Base-by-base conservation (phyloP, 2,113 vertebrate species). In the Butorides virescens region DNA sequence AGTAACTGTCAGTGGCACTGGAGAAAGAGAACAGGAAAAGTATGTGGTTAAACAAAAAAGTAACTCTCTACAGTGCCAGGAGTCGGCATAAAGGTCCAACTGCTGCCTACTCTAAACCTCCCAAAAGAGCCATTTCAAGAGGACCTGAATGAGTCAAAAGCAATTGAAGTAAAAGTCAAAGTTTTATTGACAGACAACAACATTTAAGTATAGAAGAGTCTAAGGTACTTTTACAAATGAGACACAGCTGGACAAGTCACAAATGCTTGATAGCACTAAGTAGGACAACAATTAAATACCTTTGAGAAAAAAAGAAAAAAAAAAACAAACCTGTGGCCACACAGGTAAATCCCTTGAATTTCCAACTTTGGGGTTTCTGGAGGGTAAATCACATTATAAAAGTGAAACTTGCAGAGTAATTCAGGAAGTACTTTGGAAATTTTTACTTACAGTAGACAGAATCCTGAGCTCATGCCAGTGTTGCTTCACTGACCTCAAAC, bases 1-100 rank as follows among this genome's bases (percentile, higher is more conserved):
- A n/a, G 9, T 83, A 65, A 81, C 93, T 95, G 65, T 93, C 97
- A 8, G 50, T 25, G 58, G 95, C 97, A 63, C 97, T 98, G 82
- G 9, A 52, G 39, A 85, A 90, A 91, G 32, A 37, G 3, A 90
- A 75, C 32, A 19, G 13, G 5, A 37, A 17, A 94, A 88, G 37
- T 9, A 67, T 3, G 11, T 3, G 14, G 27, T 85, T 74, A 88
- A 77, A 79, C 50, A 84, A 72, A 85, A 81, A n/a, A 66, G 13
- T 15, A 49, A 65, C 16, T 46, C n/a, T 67, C 49, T 34, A n/a
- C 20, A 34, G 55, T 21, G 44, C 29, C 17, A 52, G 29, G 11
- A 66, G 32, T 20, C 74, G 70, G 46, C 62, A 52, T 11, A 74
- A 61, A 92, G 15, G 22, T 81, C 61, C 32, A 63, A 14, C 44